Percentiles rank a stretch among this genome's conserved stretches.
These are phyloP conservation scores for Drosophila putrida DNA, from an alignment of 2,888 invertebrate genomes.

Conservation along the genomic window DNA sequence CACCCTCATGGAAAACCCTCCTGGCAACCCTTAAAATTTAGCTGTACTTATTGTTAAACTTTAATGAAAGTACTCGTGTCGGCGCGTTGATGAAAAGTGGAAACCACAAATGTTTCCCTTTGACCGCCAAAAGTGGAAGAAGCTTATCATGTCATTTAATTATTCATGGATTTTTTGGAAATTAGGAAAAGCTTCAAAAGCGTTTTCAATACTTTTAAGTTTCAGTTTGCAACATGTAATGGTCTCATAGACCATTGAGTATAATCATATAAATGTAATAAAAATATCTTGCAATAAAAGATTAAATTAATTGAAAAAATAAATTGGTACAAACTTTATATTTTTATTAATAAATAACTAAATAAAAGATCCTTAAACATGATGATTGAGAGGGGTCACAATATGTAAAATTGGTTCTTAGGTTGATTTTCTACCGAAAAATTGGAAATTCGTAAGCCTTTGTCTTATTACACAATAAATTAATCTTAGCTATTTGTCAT, in stretches of 20 bases:
- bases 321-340: too few species aligned
- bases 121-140: constrained; percentile 12
- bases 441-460: too few species aligned
- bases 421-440: too few species aligned
- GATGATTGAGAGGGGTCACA: too few species aligned
- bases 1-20: constrained; percentile 3
- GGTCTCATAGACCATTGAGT: neutral
- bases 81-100: constrained; percentile 19
- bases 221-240: neutral
- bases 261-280: too few species aligned
- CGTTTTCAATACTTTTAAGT: neutral
- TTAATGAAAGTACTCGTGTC: constrained; percentile 34
- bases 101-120: constrained; percentile 31
- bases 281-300: too few species aligned
- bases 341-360: too few species aligned
- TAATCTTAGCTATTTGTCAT: too few species aligned
- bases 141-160: constrained; percentile 28
- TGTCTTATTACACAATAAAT: too few species aligned
- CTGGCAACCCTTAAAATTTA: constrained; percentile 24
- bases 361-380: too few species aligned
- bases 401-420: too few species aligned
- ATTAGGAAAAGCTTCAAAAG: neutral
- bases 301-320: too few species aligned
- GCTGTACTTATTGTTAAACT: constrained; percentile 40
- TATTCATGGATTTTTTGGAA: constrained; percentile 26